Percentiles rank a stretch among this genome's conserved stretches.
Evolutionary conservation across 2,888 invertebrate species (phyloP).

Genomic region (Diarsia mendica): DNA sequence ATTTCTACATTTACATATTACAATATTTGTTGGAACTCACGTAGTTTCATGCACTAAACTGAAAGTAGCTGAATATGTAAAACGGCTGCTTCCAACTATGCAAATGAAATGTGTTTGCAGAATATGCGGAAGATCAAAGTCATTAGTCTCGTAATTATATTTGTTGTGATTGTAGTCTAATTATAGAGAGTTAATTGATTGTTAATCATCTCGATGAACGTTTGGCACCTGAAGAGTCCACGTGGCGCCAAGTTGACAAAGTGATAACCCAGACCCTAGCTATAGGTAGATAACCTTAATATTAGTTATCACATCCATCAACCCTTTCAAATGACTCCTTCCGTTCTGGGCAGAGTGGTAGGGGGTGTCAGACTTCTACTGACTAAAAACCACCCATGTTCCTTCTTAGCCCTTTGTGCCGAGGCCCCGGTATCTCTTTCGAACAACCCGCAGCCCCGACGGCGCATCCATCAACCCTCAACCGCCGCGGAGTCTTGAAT

Average conservation of each 20-base stretch:
- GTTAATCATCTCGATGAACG: conserved; percentile 40
- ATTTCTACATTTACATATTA: neutral
- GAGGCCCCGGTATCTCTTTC: no score
- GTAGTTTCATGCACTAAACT: conserved; percentile 11
- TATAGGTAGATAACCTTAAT: neutral
- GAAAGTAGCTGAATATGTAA: neutral
- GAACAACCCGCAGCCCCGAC: no score
- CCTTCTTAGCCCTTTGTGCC: no score
- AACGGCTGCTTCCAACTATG: neutral
- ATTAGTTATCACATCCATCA: no score
- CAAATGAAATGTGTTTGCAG: conserved; percentile 1
- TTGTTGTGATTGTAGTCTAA: conserved; percentile 32
- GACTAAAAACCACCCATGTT: no score
- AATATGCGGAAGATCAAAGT: conserved; percentile 33
- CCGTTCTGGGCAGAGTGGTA: no score
- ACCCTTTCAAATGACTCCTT: no score
- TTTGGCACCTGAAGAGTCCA: conserved; percentile 51
- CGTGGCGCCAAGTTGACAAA: conserved; percentile 35
- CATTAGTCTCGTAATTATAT: conserved; percentile 36
- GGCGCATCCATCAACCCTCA: neutral
- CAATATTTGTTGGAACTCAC: neutral
- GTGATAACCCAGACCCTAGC: conserved; percentile 1
- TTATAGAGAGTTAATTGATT: conserved; percentile 41
- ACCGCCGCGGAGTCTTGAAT: neutral
- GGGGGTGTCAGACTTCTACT: no score